Evolutionary conservation across 2,797 vertebrate genomes (phyloP).

Genomic region (Taeniopygia guttata): DNA sequence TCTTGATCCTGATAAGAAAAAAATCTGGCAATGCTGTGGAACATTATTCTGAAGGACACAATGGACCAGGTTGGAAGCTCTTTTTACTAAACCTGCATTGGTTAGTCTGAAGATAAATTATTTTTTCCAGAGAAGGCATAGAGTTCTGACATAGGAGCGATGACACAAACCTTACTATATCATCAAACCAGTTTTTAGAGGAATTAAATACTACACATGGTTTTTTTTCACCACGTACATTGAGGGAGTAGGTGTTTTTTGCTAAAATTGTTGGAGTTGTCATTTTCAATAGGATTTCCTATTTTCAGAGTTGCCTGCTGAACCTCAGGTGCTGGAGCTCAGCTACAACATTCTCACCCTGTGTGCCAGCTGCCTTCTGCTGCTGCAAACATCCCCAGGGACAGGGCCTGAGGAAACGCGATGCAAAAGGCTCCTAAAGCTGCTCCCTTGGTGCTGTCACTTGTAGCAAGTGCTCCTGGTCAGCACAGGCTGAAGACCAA

Average conservation of each 20-base stretch:
- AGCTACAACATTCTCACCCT: neutral
- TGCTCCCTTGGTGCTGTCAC: neutral
- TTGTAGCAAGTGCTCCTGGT: neutral
- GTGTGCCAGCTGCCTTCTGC: neutral
- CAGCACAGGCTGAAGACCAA: neutral
- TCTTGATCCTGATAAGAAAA: neutral
- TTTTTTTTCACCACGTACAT: neutral
- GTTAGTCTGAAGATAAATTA: constrained; percentile 32
- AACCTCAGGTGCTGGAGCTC: neutral
- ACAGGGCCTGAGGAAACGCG: neutral
- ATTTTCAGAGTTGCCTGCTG: neutral
- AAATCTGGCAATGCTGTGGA: constrained; percentile 7
- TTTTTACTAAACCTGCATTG: neutral
- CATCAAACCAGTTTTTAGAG: neutral
- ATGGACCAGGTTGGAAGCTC: constrained; percentile 34
- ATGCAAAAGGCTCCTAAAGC: neutral
- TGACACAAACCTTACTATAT: neutral
- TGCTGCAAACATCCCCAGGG: neutral
- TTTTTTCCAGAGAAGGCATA: neutral
- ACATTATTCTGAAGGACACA: constrained; percentile 44
- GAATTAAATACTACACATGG: neutral
- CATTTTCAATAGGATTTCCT: neutral
- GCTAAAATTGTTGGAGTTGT: neutral
- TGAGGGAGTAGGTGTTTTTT: neutral
- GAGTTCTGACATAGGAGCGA: neutral